Evolutionary conservation across 2,888 invertebrate genomes (phyloP), one percentile per base, ranked within the genome.

Genomic region (Sinodicranocentrus sp.): DNA sequence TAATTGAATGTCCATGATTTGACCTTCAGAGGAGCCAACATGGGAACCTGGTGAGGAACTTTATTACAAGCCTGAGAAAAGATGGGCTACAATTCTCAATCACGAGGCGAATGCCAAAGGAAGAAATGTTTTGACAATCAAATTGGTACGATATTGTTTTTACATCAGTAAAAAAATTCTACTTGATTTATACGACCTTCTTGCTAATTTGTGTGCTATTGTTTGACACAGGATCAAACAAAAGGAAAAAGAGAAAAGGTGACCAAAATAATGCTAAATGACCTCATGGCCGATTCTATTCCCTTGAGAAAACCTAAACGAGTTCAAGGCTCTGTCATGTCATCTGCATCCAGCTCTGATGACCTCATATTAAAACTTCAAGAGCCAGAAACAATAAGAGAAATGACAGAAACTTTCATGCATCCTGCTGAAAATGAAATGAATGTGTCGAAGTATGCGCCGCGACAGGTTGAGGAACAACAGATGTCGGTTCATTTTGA

Each of bases 61-160:
- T 43, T 85, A 76, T 43, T 83, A 85, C 52, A 85, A 82, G 26
- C 85, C 82, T 67, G 83, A 79, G 75, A 85, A 85, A 75, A 44
- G 79, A 71, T 85, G 85, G 85, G 75, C 39, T 3, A 73, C 78
- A 25, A 67, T 85, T 75, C 75, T 79, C 68, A 79, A 63, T 28
- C 73, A 71, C 63, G 79, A 83, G 43, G 61, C 61, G 26, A 82
- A 76, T 68, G 57, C 71, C 23, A 82, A 65, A 59, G 85, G 85
- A 52, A 83, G 83, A 52, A 63, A 48, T 23, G 28, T 75, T 25
- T 75, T 76, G 26, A 23, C 67, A 28, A 73, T 85, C 21, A 85
- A 85, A 65, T 52, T 83, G 71, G 85, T 85, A n/a, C 48, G 15
- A 48, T n/a, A 48, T 48, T 48, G 5, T 48, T 33, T 25, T 17